Base-by-base conservation (phyloP, 2,888 invertebrate species). In the Cryptocephalus primarius region DNA sequence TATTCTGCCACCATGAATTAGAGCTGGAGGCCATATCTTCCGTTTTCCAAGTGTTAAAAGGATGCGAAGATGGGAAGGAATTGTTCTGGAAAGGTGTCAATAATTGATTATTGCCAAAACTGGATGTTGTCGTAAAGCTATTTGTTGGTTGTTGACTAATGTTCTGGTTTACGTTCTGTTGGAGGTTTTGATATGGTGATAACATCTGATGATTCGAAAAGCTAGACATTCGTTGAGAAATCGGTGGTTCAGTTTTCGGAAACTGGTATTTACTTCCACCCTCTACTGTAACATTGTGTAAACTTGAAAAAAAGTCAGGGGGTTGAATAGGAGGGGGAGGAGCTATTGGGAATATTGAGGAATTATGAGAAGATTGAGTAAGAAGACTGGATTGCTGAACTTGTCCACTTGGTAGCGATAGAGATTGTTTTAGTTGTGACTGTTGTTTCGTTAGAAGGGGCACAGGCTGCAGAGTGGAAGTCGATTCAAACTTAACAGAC, bases 401-500 rank as follows among this genome's bases (percentile, higher is more conserved):
- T 22, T 22, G 22, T 6, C 22, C 22, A 22, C 22, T 22, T 4
- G 22, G 22, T 22, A 22, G 2, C 2, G 22, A 22, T 4, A 22
- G 22, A 22, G 22, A 6, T 22, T 22, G 22, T 22, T 22, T 2
- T 6, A 22, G 22, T 22, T 22, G 22, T 22, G 22, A 2, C 22
- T 22, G 22, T 22, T 22, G 22, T 22, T 4, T 6, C 22, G 22
- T 22, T 6, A 22, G 22, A 22, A 22, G 22, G 43, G 50, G 46
- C 9, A 47, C 52, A 2, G 60, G 49, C 8, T 46, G 45, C 9
- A 54, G 44, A 8, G 58, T 57, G 43, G 60, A 59, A 0, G 56
- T 57, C 3, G 50, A 34, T 10, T 62, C 61, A 48, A 60, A 61
- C 48, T 62, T 61, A 0, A 58, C 57, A 1, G 55, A 50, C 50